These are phyloP conservation scores for Noctua fimbriata DNA, from an alignment of 2,888 invertebrate genomes.

Conservation along the genomic window DNA sequence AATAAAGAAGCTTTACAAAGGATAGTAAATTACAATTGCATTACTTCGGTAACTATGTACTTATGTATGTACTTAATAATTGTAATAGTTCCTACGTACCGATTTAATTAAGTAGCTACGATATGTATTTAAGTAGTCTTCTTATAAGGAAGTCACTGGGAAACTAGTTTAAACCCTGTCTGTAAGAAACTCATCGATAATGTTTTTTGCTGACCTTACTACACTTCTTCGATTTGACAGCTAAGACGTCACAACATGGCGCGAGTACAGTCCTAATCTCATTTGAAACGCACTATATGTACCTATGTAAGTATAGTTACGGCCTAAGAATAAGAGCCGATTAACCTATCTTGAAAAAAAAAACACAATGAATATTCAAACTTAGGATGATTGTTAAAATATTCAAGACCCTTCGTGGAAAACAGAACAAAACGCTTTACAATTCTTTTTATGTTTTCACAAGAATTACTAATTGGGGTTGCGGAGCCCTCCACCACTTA, in stretches of 20 bases:
- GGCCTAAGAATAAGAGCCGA: neutral
- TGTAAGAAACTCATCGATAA: too few species aligned
- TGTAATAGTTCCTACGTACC: conserved; percentile 10
- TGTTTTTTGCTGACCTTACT: too few species aligned
- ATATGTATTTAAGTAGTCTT: too few species aligned
- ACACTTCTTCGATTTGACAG: too few species aligned
- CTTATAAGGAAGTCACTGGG: too few species aligned
- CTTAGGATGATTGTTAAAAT: conserved; percentile 4
- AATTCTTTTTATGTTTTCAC: conserved; percentile 19
- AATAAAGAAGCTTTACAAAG: conserved; percentile 15
- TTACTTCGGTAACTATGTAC: neutral
- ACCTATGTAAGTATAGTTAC: too few species aligned
- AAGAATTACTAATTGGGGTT: conserved; percentile 35
- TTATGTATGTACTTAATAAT: neutral
- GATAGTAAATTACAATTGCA: conserved; percentile 14
- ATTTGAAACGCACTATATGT: too few species aligned
- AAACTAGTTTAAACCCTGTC: too few species aligned
- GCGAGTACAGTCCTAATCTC: too few species aligned
- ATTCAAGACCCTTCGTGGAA: conserved; percentile 9
- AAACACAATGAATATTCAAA: neutral
- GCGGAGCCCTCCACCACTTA: conserved; percentile 8
- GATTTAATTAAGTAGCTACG: conserved; percentile 14
- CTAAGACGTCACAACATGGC: too few species aligned
- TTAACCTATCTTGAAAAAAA: neutral
- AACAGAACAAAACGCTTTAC: conserved; percentile 17